phyloP scores from a whole-genome alignment of 2,888 invertebrate genomes.

The Ophonus ardosiacus region DNA sequence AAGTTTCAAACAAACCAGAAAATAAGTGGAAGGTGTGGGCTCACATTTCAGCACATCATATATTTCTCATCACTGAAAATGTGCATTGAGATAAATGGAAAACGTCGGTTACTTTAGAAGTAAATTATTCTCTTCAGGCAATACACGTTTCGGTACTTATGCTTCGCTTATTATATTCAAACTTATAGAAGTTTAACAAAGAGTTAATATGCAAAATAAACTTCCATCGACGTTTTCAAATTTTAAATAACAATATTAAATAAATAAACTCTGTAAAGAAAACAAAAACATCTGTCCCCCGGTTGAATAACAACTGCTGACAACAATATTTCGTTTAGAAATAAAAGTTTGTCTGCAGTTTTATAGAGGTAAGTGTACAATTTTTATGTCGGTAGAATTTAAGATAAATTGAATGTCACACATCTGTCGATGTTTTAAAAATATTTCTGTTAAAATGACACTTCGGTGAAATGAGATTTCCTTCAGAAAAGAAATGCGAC shows the following conservation, averaged over 20 bases:
- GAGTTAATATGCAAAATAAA: background rate
- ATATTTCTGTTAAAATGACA: constrained; percentile 44
- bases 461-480: constrained; percentile 25
- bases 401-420: constrained; percentile 49
- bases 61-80: background rate
- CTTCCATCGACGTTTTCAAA: background rate
- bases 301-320: background rate
- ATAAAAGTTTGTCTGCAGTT: background rate
- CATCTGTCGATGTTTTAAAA: constrained; percentile 48
- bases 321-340: background rate
- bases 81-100: constrained; percentile 36
- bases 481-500: constrained; percentile 35
- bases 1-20: background rate
- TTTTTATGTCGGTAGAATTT: constrained; percentile 27
- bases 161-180: constrained; percentile 1
- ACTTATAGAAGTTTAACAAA: background rate
- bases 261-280: background rate
- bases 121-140: constrained; percentile 20
- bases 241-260: background rate
- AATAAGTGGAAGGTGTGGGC: background rate
- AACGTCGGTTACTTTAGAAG: constrained; percentile 16
- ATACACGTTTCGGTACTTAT: constrained; percentile 37
- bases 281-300: background rate
- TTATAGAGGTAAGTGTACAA: constrained; percentile 21
- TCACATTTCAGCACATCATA: background rate